Evolutionary conservation across 2,888 invertebrate species (phyloP), one percentile per base, ranked within the genome.

Genomic region (Blera fallax): DNA sequence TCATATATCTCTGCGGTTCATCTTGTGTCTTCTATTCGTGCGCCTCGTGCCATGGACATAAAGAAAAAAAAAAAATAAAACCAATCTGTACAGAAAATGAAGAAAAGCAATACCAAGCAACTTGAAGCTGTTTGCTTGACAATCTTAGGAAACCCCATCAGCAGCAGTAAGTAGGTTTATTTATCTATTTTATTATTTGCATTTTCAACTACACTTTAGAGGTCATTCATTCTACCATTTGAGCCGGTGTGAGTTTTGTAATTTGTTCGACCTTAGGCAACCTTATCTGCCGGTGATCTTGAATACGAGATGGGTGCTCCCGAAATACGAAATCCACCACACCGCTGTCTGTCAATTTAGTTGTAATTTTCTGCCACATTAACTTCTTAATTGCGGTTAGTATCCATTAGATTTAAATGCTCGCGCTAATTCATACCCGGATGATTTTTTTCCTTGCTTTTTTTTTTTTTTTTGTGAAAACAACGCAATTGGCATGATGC

Each of bases 241-340:
- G 29, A 43, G 60, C 10, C 24, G 67, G 29, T 14, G 16, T 60
- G 34, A 27, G 50, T 65, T 72, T 78, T 52, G 77, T 78, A 77
- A 77, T 77, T 58, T 54, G 54, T 73, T 58, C 45, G 67, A 83
- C 82, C 82, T 83, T 73, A 78, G 45, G 78, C 62, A 65, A 52
- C 60, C 34, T 16, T 67, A 72, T 78, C 65, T 65, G 29, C 29
- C 34, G 18, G 45, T 83, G 82, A 78, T 78, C 78, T 78, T 78
- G 78, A 78, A 72, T 62, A 37, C 56, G 72, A 67, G 65, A 78
- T 72, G 43, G 60, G 45, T 83, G 82, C 82, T 83, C 78, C 78
- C 82, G 77, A 72, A 77, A 70, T 64, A 65, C 7, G 27, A 54
- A 67, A 34, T 67, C 14, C 6, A 24, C 7, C 27, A 0, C n/a